Evolutionary conservation across 2,113 vertebrate genomes (phyloP).

Genomic region (Lasiurus borealis): DNA sequence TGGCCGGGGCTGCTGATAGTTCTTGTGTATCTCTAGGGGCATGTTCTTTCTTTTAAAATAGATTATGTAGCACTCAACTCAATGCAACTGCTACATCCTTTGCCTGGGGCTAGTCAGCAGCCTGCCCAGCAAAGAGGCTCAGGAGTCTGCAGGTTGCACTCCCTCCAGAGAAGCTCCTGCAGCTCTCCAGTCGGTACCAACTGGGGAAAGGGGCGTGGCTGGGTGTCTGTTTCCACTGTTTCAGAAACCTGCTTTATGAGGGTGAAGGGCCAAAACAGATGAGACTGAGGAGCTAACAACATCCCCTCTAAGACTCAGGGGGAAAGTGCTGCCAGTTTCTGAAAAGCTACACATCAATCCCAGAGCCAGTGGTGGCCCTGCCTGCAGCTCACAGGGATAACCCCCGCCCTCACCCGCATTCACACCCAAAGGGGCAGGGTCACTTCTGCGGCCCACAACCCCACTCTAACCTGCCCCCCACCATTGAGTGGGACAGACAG

Average conservation of each 20-base stretch:
- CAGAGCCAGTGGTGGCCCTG: background rate
- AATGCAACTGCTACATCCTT: background rate
- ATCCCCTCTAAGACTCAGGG: background rate
- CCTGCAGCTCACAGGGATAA: background rate
- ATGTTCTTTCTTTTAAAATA: constrained; percentile 64
- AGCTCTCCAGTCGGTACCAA: rapidly evolving
- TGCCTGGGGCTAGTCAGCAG: constrained; percentile 41
- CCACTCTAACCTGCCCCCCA: rapidly evolving
- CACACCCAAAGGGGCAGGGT: too few relatives aligned
- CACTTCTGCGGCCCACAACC: background rate
- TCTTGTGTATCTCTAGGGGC: constrained; percentile 48
- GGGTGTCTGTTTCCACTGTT: background rate
- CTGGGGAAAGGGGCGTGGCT: too few relatives aligned
- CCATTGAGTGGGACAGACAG: background rate
- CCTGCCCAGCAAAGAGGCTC: background rate
- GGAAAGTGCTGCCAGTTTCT: background rate
- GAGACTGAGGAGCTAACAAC: background rate
- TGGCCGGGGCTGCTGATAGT: background rate
- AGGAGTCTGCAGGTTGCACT: background rate
- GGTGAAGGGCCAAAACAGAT: background rate
- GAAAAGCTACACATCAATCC: background rate
- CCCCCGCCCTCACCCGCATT: background rate
- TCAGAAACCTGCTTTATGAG: background rate
- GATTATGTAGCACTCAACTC: background rate
- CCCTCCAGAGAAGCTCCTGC: background rate